Conservation (phyloP, 1,140 invertebrate genomes). For the Adoxophyes honmai region DNA sequence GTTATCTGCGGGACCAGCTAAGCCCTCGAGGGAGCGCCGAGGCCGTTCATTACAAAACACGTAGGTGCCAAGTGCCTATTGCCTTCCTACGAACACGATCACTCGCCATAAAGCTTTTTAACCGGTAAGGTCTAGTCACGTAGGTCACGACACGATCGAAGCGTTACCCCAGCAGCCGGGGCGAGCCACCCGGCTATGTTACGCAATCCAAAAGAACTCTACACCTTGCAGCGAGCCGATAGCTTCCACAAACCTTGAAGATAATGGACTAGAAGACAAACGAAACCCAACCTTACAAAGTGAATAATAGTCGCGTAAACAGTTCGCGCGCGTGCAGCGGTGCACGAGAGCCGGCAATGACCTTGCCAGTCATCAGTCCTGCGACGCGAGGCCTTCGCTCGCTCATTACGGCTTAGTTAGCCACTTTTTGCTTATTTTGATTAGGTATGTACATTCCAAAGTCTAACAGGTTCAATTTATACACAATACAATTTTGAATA, state of each 20-base stretch:
- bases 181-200: background rate
- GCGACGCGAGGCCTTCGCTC: slow-evolving; percentile 39
- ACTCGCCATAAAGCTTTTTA: too few relatives aligned
- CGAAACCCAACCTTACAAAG: slow-evolving; percentile 39
- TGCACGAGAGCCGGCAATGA: slow-evolving; percentile 38
- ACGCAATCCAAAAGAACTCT: slow-evolving; percentile 5
- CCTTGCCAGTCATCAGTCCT: slow-evolving; percentile 43
- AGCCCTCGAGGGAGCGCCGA: too few relatives aligned
- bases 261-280: slow-evolving; percentile 28
- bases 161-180: too few relatives aligned
- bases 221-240: slow-evolving; percentile 14
- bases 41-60: too few relatives aligned
- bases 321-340: slow-evolving; percentile 32
- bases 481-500: slow-evolving; percentile 11
- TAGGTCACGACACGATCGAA: too few relatives aligned
- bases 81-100: too few relatives aligned
- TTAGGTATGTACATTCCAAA: background rate
- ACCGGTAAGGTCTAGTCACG: too few relatives aligned
- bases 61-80: too few relatives aligned
- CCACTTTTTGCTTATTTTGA: slow-evolving; percentile 15
- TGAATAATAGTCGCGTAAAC: slow-evolving; percentile 21
- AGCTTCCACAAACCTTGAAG: slow-evolving; percentile 4
- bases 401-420: slow-evolving; percentile 21
- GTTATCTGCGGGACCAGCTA: too few relatives aligned
- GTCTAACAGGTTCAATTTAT: background rate